phyloP scores from a whole-genome alignment of 1,140 invertebrate species.

The Papilio dardanus region DNA sequence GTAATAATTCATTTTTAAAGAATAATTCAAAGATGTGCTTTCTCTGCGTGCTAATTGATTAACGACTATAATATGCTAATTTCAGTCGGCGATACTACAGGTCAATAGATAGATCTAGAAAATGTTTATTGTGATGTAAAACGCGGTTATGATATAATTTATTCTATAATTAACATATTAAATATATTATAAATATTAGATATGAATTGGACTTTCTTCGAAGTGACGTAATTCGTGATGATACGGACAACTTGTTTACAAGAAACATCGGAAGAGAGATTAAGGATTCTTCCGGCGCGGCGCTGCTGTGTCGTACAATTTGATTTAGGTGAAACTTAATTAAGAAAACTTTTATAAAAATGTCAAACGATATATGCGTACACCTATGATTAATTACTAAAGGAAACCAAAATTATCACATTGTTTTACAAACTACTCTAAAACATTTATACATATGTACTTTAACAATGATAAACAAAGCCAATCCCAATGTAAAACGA shows the following conservation, averaged over 20 bases:
- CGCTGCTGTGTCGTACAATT: neutral
- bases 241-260: conserved; percentile 65
- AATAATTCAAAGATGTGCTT: neutral
- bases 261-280: conserved; percentile 60
- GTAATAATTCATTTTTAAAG: conserved; percentile 18
- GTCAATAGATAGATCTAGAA: neutral
- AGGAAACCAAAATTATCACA: no score
- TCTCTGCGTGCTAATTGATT: neutral
- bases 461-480: neutral
- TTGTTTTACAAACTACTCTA: neutral
- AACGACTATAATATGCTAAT: neutral
- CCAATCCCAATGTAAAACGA: no score
- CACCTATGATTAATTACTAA: neutral
- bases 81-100: neutral
- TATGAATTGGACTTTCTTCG: conserved; percentile 57
- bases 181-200: conserved; percentile 43
- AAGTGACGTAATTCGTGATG: conserved; percentile 64
- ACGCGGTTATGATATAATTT: conserved; percentile 36
- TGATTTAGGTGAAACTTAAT: conserved; percentile 6
- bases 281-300: conserved; percentile 57
- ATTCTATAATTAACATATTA: conserved; percentile 43
- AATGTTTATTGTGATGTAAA: conserved; percentile 34
- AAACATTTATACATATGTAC: neutral
- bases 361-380: neutral
- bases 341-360: neutral